Percentiles rank a stretch among this genome's conserved stretches.
Evolutionary conservation across 2,888 invertebrate species (phyloP).

Genomic region (Drosophila quinaria): DNA sequence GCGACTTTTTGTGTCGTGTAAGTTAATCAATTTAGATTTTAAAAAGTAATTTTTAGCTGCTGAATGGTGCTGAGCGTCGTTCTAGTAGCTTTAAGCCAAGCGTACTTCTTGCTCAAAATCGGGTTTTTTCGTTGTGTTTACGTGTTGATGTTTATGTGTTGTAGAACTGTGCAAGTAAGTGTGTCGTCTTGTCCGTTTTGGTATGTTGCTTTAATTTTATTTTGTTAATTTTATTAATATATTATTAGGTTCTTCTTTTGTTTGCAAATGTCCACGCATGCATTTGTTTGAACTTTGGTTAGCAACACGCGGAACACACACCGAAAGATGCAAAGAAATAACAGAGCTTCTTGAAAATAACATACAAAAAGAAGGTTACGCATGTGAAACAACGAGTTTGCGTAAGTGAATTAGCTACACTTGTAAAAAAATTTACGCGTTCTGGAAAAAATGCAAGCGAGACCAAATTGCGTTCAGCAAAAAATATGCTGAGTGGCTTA

Average conservation of each 20-base stretch:
- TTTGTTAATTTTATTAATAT: neutral
- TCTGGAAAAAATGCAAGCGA: neutral
- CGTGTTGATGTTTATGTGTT: no score
- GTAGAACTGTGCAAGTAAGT: neutral
- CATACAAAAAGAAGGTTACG: neutral
- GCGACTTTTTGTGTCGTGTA: neutral
- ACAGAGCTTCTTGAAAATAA: no score
- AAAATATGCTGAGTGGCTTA: neutral
- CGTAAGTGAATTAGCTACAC: no score
- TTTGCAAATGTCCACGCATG: neutral
- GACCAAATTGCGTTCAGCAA: no score
- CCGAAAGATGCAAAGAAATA: neutral
- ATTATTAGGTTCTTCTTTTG: neutral
- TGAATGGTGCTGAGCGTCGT: neutral
- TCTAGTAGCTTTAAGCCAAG: neutral
- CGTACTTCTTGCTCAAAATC: neutral
- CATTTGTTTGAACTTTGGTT: neutral
- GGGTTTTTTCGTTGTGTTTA: neutral
- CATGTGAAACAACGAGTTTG: no score
- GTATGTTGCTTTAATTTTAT: neutral
- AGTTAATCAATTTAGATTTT: slow-evolving; percentile 2
- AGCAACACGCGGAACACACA: neutral
- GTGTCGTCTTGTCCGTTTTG: neutral
- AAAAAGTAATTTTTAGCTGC: slow-evolving; percentile 1
- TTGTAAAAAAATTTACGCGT: neutral